Conservation (phyloP, 2,888 invertebrate genomes). For the Chromoteleia sp. region DNA sequence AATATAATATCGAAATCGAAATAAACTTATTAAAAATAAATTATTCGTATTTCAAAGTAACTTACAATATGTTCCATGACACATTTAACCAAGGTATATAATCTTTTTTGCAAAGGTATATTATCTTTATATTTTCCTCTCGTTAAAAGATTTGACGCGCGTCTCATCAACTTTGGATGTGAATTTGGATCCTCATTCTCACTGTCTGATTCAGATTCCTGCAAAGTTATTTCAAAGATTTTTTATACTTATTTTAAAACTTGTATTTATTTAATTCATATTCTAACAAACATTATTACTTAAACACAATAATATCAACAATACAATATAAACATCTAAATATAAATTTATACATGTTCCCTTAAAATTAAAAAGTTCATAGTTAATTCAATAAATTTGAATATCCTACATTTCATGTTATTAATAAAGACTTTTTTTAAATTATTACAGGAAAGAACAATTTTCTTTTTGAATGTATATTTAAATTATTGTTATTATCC, state of each 20-base stretch:
- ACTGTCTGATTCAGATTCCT: conserved; percentile 83
- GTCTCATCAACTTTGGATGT: conserved; percentile 82
- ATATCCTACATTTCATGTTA: too few relatives aligned
- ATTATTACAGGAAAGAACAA: too few relatives aligned
- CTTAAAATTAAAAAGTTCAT: too few relatives aligned
- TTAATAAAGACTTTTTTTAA: too few relatives aligned
- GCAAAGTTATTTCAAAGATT: conserved; percentile 5
- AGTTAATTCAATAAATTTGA: too few relatives aligned
- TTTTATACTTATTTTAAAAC: background rate
- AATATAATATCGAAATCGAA: conserved; percentile 12
- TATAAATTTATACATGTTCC: too few relatives aligned
- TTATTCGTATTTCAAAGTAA: conserved; percentile 52
- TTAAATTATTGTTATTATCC: background rate
- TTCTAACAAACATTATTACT: too few relatives aligned
- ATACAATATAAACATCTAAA: too few relatives aligned
- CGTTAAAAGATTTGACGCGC: conserved; percentile 83
- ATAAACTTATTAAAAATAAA: background rate
- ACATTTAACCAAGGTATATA: conserved; percentile 92
- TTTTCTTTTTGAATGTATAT: too few relatives aligned
- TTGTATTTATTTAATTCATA: too few relatives aligned
- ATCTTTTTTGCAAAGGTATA: conserved; percentile 91
- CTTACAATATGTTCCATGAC: conserved; percentile 89
- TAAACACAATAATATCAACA: too few relatives aligned
- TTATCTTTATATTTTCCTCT: conserved; percentile 86
- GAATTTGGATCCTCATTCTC: conserved; percentile 80